A percentile compares a stretch with the other conserved stretches of the same genome.
phyloP scores from a whole-genome alignment of 2,113 vertebrate genomes.

The Gnathonemus longibarbis region DNA sequence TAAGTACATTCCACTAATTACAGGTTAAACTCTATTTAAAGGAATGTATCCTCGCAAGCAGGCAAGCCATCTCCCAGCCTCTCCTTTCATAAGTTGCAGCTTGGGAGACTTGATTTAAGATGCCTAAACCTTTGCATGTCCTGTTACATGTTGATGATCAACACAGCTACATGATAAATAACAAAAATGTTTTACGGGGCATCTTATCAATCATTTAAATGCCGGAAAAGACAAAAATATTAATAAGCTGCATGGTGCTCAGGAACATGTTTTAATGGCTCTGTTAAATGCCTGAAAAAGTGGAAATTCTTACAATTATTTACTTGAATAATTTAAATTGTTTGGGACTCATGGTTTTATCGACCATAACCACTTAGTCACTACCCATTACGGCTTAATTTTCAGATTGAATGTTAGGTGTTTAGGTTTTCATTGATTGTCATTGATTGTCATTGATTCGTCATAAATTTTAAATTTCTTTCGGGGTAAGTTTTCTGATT shows the following conservation, averaged over 20 bases:
- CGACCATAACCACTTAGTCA: neutral
- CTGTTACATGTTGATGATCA: neutral
- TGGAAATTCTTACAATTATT: neutral
- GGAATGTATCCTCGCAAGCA: neutral
- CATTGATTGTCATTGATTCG: neutral
- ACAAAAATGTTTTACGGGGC: neutral
- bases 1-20: conserved; percentile 53
- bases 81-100: neutral
- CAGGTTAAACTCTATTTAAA: neutral
- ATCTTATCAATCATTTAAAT: neutral
- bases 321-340: neutral
- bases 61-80: neutral
- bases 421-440: neutral
- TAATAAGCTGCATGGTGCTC: neutral
- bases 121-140: neutral
- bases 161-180: neutral
- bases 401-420: neutral
- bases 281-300: neutral
- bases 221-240: neutral
- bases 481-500: neutral
- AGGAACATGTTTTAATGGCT: neutral
- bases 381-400: neutral
- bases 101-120: neutral
- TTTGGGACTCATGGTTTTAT: neutral
- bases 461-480: neutral